Percentiles rank a stretch among this genome's conserved stretches.
phyloP scores from a whole-genome alignment of 2,888 invertebrate genomes.

The Ormyrus nitidulus region DNA sequence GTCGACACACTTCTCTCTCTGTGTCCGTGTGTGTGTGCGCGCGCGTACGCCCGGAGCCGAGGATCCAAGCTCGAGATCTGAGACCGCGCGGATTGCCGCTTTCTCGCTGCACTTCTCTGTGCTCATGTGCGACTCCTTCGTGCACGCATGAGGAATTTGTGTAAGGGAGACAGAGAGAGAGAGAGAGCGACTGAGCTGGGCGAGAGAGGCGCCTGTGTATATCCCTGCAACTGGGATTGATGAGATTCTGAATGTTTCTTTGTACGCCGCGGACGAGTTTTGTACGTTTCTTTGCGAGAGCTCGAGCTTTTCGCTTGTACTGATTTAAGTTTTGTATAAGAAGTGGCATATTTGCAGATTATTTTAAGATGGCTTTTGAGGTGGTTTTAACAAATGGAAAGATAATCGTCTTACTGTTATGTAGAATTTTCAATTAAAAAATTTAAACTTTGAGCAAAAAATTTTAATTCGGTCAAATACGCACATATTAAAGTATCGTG shows the following conservation, averaged over 20 bases:
- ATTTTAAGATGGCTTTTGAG: too few relatives aligned
- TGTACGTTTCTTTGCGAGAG: too few relatives aligned
- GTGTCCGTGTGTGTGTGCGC: background rate
- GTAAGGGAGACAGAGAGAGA: background rate
- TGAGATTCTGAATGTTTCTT: conserved; percentile 5
- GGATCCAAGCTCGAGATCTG: background rate
- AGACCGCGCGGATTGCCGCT: background rate
- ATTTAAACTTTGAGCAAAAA: too few relatives aligned
- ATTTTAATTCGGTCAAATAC: too few relatives aligned
- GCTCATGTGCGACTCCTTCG: conserved; percentile 1
- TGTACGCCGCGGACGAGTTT: too few relatives aligned
- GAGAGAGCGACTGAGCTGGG: conserved; percentile 1
- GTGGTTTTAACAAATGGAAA: too few relatives aligned
- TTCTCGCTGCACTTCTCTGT: background rate
- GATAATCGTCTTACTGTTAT: too few relatives aligned
- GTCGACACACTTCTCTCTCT: background rate
- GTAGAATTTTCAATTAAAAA: too few relatives aligned
- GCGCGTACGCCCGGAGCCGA: background rate
- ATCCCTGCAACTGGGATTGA: background rate
- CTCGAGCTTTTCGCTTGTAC: too few relatives aligned
- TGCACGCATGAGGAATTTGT: conserved; percentile 13
- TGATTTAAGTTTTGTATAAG: too few relatives aligned
- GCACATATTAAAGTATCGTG: too few relatives aligned
- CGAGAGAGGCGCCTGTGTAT: background rate
- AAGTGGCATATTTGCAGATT: too few relatives aligned